Base-by-base conservation (phyloP, 2,888 invertebrate species). In the Brachyptera risi region DNA sequence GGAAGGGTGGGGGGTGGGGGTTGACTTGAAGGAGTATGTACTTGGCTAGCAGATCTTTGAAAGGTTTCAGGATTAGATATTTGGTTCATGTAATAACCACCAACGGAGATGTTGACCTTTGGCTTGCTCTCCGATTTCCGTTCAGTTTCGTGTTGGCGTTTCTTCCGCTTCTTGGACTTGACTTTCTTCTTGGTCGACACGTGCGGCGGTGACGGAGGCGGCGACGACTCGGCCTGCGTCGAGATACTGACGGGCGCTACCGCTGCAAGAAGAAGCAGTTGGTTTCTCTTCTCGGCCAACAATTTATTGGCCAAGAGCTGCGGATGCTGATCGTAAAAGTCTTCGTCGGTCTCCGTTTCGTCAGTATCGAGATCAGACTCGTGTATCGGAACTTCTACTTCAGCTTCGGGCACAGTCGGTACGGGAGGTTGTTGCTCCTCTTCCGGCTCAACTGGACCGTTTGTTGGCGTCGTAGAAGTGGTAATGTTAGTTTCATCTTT, bases 341-440 rank as follows among this genome's bases (percentile, higher is more conserved):
- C 92, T 76, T 92, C 92, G 73, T 92, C 92, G 0, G 91, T 91
- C 65, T 90, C 90, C 54, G 90, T 87, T 73, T 92, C 88, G 15
- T 88, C 86, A 0, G 92, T 92, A 68, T 92, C 91, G 56, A 92
- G 79, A 75, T 93, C 92, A 0, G 90, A 88, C 75, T 93, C 93
- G 35, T 83, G 80, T 64, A 91, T 84, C 1, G 84, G 77, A 1
- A 83, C 80, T 68, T 87, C 86, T 0, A 76, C 71, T 68, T 79
- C 78, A 24, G 24, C 47, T 21, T 54, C 37, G 13, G 31, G 54
- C 21, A 21, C 35, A 4, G 31, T 11, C 11, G 68, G 66, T 23
- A 76, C 78, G 69, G 76, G 75, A 3, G 79, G 59, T 27, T 26
- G 27, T 3, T 26, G 2, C 11, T 59, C 37, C 11, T 67, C 37